These are phyloP conservation scores for Chloebia gouldiae DNA, from an alignment of 2,113 vertebrate genomes.

Conservation along the genomic window DNA sequence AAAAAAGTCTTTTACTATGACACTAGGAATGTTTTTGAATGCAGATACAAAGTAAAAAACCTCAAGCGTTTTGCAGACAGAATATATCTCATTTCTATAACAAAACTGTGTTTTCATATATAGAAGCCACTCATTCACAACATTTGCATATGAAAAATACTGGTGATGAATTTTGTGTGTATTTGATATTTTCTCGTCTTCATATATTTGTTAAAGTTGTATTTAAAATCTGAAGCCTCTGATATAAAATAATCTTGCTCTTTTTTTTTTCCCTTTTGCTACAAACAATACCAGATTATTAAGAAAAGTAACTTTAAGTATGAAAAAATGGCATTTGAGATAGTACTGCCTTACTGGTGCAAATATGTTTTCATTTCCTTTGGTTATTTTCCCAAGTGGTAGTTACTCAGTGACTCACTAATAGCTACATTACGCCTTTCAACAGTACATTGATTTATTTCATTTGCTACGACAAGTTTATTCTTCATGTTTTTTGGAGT, in stretches of 20 bases:
- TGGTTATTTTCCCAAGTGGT: background rate
- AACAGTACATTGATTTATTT: slow-evolving; percentile 20
- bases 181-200: background rate
- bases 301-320: background rate
- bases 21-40: background rate
- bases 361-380: slow-evolving; percentile 11
- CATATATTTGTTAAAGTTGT: background rate
- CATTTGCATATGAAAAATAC: background rate
- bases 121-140: background rate
- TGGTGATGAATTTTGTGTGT: background rate
- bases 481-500: background rate
- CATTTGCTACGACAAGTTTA: background rate
- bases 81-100: background rate
- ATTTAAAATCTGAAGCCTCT: background rate
- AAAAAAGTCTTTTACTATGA: background rate
- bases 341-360: background rate
- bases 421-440: background rate
- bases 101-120: background rate
- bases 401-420: slow-evolving; percentile 17
- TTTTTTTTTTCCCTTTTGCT: background rate
- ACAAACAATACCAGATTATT: background rate
- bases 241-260: background rate
- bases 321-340: background rate
- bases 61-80: background rate
- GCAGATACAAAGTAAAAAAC: background rate